phyloP scores from a whole-genome alignment of 1,140 invertebrate genomes.

The Bombus haemorrhoidalis region DNA sequence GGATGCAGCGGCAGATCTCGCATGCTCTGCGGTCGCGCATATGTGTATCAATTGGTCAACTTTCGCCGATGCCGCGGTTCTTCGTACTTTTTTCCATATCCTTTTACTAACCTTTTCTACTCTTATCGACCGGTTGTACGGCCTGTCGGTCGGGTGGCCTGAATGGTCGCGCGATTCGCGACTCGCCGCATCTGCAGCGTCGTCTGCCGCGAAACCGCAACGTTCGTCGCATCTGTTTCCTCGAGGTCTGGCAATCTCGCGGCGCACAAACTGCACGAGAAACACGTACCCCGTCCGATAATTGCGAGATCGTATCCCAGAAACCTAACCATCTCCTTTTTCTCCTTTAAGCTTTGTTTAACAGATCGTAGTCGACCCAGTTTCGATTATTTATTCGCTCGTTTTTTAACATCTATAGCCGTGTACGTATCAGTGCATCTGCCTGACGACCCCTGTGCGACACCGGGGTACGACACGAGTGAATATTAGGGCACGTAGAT shows the following conservation, averaged over 20 bases:
- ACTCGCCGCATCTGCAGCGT: background rate
- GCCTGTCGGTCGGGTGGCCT: no score
- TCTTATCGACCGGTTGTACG: slow-evolving; percentile 26
- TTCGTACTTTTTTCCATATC: background rate
- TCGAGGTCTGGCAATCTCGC: background rate
- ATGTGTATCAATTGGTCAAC: slow-evolving; percentile 53
- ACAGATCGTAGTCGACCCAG: background rate
- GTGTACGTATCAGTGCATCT: slow-evolving; percentile 57
- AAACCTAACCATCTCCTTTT: no score
- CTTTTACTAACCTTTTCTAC: background rate
- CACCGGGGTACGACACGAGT: slow-evolving; percentile 34
- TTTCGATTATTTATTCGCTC: slow-evolving; percentile 39
- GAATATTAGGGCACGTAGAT: slow-evolving; percentile 74
- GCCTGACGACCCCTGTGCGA: slow-evolving; percentile 42
- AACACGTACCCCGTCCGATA: no score
- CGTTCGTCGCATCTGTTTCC: slow-evolving; percentile 51
- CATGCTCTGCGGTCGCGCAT: slow-evolving; percentile 72
- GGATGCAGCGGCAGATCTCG: slow-evolving; percentile 23
- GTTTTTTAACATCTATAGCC: slow-evolving; percentile 35
- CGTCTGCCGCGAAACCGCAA: slow-evolving; percentile 45
- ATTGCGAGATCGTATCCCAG: background rate
- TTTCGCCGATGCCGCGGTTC: background rate
- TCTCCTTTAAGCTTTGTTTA: no score
- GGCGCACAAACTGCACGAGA: no score
- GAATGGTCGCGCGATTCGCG: background rate